Evolutionary conservation across 2,888 invertebrate species (phyloP), one percentile per base, ranked within the genome.

Genomic region (Koerneria pararmatus): DNA sequence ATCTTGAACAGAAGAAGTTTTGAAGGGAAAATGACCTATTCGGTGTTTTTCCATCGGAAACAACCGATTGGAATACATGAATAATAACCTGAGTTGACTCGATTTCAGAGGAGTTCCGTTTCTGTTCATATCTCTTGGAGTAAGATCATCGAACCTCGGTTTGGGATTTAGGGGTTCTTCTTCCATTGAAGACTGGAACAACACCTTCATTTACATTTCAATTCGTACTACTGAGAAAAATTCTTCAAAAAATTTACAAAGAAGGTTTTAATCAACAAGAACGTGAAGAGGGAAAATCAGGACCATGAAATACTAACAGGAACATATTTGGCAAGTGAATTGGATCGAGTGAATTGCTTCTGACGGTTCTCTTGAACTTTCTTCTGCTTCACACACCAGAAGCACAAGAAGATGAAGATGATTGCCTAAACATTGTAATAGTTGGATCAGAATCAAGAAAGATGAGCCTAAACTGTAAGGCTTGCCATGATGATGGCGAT

Each of bases 361-460:
- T 58, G 57, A 32, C 58, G 29, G 11, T 35, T 19, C 53, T 73
- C 71, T 2, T 68, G 66, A 27, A 61, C 54, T 34, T 71, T 71
- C 68, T 69, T 70, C 49, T 69, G 66, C 60, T 76, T 76, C n/a
- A 74, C 70, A 56, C 73, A 72, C 76, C 76, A 76, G 61, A 74
- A 76, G 53, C 70, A 71, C 35, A 74, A 37, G 72, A 64, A 64
- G 48, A 64, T 64, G 64, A 64, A 64, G 48, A 64, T 51, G 4
- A 64, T 57, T n/a, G 29, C 29, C 64, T 64, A 22, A 8, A 64
- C 22, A 24, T 27, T 37, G 8, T 15, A 6, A 8, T 51, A 5
- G 5, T 19, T 61, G 8, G 8, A 27, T 41, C 6, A 29, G 46
- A 41, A 27, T 19, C n/a, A 11, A 8, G 15, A 57, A 72, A 72